Percentiles rank a stretch among this genome's conserved stretches.
Evolutionary conservation across 2,888 invertebrate genomes (phyloP).

Genomic region (Teinopalpus imperialis): DNA sequence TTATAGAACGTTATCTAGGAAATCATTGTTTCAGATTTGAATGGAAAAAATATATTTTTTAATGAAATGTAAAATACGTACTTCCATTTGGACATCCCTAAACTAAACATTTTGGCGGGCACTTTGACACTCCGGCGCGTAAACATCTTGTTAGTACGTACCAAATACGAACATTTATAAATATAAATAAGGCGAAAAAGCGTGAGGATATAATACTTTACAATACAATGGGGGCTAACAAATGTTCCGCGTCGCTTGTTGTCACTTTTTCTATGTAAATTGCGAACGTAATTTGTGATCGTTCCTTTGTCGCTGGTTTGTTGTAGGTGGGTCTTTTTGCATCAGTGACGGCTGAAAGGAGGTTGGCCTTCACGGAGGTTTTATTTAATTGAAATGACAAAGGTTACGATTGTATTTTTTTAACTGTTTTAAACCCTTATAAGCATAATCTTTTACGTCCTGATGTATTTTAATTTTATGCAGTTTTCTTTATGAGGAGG

Average conservation of each 20-base stretch:
- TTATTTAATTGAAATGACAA: constrained; percentile 22
- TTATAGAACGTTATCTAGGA: no score
- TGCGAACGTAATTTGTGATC: constrained; percentile 70
- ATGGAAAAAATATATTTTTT: no score
- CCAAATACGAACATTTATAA: constrained; percentile 75
- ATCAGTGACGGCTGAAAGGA: constrained; percentile 41
- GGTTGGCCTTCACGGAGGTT: constrained; percentile 22
- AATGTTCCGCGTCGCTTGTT: constrained; percentile 66
- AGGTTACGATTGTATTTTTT: constrained; percentile 1
- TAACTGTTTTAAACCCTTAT: neutral
- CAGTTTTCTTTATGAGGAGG: no score
- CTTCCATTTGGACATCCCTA: constrained; percentile 21
- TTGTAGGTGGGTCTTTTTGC: constrained; percentile 36
- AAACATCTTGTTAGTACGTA: constrained; percentile 75
- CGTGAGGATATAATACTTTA: constrained; percentile 55
- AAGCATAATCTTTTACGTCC: neutral
- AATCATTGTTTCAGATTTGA: no score
- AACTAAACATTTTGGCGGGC: constrained; percentile 52
- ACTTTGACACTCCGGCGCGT: constrained; percentile 56
- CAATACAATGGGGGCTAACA: constrained; percentile 72
- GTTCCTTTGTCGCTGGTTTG: constrained; percentile 34
- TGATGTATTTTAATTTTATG: neutral
- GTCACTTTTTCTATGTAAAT: constrained; percentile 79
- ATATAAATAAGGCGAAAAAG: constrained; percentile 66
- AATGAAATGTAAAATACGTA: no score